These are phyloP conservation scores for Clupea harengus DNA, from an alignment of 2,113 vertebrate genomes.

Conservation along the genomic window DNA sequence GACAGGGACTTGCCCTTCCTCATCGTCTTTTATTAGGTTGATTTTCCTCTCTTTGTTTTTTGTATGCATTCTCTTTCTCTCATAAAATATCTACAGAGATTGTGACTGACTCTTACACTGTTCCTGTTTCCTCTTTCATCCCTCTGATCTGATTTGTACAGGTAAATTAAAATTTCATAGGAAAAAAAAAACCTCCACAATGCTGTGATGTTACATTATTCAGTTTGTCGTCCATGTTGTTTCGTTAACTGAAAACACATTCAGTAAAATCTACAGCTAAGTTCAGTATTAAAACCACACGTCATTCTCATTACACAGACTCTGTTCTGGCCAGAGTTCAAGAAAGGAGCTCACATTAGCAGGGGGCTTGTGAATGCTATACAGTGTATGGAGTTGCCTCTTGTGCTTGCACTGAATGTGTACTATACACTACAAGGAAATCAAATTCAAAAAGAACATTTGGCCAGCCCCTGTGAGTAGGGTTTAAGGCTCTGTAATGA, in stretches of 20 bases:
- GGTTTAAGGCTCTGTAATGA: conserved; percentile 36
- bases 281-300: conserved; percentile 35
- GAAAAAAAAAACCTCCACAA: conserved; percentile 43
- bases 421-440: conserved; percentile 9
- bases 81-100: conserved; percentile 38
- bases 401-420: conserved; percentile 3
- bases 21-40: conserved; percentile 33
- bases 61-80: conserved; percentile 45
- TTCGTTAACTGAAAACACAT: conserved; percentile 47
- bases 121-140: conserved; percentile 28
- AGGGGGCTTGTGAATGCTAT: neutral
- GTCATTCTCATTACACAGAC: conserved; percentile 19
- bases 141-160: conserved; percentile 58
- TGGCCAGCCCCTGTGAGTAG: conserved; percentile 36
- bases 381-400: neutral
- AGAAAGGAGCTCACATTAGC: neutral
- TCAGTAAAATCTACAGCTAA: conserved; percentile 43
- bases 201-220: neutral
- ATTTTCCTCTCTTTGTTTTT: conserved; percentile 49
- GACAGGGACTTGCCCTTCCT: neutral
- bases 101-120: conserved; percentile 35
- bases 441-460: conserved; percentile 30
- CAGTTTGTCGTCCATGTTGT: conserved; percentile 28
- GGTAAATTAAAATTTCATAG: conserved; percentile 54
- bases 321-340: neutral